A percentile compares a stretch with the other conserved stretches of the same genome.
phyloP scores from a whole-genome alignment of 2,888 invertebrate species.

The Patella caerulea region DNA sequence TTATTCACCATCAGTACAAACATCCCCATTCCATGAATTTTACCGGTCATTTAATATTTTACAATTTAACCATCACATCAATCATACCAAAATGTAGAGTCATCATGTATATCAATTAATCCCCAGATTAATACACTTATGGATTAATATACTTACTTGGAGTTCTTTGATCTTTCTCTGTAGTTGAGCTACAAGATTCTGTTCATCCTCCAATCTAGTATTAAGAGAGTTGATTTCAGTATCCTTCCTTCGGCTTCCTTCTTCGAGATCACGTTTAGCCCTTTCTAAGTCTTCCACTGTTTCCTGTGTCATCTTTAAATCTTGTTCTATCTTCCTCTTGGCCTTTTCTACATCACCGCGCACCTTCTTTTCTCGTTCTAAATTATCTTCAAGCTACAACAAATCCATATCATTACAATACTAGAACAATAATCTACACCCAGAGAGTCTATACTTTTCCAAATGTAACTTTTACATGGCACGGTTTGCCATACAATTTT shows the following conservation, averaged over 20 bases:
- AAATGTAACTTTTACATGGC: too few relatives aligned
- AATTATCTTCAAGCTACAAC: constrained; percentile 86
- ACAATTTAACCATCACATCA: too few relatives aligned
- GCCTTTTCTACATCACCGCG: constrained; percentile 96
- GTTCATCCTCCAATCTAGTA: constrained; percentile 96
- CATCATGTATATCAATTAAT: too few relatives aligned
- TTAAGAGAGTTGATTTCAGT: constrained; percentile 95
- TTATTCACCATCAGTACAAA: too few relatives aligned
- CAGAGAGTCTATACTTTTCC: too few relatives aligned
- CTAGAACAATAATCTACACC: too few relatives aligned
- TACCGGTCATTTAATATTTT: too few relatives aligned
- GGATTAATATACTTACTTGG: constrained; percentile 75
- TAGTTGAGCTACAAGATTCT: constrained; percentile 93
- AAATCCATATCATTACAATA: constrained; percentile 4
- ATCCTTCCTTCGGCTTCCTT: constrained; percentile 80
- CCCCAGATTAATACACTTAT: too few relatives aligned
- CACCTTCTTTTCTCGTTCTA: constrained; percentile 99
- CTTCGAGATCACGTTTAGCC: constrained; percentile 62
- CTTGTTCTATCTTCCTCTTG: constrained; percentile 98
- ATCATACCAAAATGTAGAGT: too few relatives aligned
- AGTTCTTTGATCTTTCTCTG: constrained; percentile 99
- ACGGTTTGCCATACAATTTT: too few relatives aligned
- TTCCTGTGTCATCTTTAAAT: constrained; percentile 82
- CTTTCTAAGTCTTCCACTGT: constrained; percentile 64
- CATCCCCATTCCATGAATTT: too few relatives aligned